Conservation (phyloP, 2,797 vertebrate species). For the Coregonus sp. region DNA sequence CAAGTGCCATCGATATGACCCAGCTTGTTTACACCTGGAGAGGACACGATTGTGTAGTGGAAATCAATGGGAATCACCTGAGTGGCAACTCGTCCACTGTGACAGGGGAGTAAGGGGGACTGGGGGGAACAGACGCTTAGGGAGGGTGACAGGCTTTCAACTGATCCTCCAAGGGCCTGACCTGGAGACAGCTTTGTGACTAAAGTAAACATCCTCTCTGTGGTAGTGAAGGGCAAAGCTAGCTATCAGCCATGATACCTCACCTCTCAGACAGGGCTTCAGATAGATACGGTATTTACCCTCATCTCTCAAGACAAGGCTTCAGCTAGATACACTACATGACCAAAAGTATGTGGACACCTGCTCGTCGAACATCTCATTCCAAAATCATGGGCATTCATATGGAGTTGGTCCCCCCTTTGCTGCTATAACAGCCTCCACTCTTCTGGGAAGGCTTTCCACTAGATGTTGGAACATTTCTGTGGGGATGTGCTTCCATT, state of each 20-base stretch:
- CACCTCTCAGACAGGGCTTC: neutral
- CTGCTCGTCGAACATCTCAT: too few relatives aligned
- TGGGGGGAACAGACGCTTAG: neutral
- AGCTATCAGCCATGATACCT: neutral
- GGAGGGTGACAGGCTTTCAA: conserved; percentile 6
- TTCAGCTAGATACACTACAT: too few relatives aligned
- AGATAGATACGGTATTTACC: too few relatives aligned
- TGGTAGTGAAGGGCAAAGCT: neutral
- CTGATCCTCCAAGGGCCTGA: neutral
- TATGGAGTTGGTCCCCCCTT: too few relatives aligned
- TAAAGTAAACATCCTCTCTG: conserved; percentile 1
- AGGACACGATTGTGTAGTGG: conserved; percentile 49
- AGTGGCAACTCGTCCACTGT: conserved; percentile 50
- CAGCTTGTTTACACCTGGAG: conserved; percentile 58
- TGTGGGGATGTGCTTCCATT: too few relatives aligned
- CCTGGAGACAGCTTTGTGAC: neutral
- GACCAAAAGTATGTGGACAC: too few relatives aligned
- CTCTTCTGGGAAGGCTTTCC: too few relatives aligned
- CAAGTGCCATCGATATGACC: conserved; percentile 56
- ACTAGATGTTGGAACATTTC: too few relatives aligned
- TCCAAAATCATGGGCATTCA: too few relatives aligned
- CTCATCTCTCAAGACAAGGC: too few relatives aligned
- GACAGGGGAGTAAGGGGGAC: conserved; percentile 6
- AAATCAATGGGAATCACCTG: conserved; percentile 64
- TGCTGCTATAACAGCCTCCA: too few relatives aligned